Conservation (phyloP, 2,113 vertebrate genomes). For the Caretta caretta region DNA sequence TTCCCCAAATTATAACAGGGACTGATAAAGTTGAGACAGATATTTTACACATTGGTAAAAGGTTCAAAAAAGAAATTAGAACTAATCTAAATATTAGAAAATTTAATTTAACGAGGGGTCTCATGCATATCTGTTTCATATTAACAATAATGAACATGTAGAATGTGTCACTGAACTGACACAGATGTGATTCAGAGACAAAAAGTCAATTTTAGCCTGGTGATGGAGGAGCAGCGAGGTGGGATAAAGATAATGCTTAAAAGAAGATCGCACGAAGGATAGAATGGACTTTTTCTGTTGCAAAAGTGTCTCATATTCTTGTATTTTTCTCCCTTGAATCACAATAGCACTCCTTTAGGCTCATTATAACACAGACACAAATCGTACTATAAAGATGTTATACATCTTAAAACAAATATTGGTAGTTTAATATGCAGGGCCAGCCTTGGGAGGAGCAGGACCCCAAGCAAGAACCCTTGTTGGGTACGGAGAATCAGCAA, state of each 20-base stretch:
- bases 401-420: not conserved
- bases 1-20: not conserved
- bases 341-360: slow-evolving; percentile 17
- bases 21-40: not conserved
- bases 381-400: not conserved
- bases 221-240: not conserved
- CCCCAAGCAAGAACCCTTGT: not conserved
- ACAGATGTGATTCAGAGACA: not conserved
- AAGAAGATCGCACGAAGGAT: not conserved
- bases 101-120: too few species aligned
- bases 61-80: not conserved
- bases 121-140: not conserved
- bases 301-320: not conserved
- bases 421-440: not conserved
- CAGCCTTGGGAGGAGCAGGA: not conserved
- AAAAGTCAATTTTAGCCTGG: not conserved
- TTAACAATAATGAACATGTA: not conserved
- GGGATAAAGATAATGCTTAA: not conserved
- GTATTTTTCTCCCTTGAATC: not conserved
- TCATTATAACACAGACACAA: slow-evolving; percentile 4
- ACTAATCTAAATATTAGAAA: not conserved
- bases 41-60: not conserved
- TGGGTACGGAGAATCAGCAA: not conserved
- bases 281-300: not conserved
- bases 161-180: not conserved